Evolutionary conservation across 2,113 vertebrate species (phyloP).

Genomic region (Atherinomorus stipes): DNA sequence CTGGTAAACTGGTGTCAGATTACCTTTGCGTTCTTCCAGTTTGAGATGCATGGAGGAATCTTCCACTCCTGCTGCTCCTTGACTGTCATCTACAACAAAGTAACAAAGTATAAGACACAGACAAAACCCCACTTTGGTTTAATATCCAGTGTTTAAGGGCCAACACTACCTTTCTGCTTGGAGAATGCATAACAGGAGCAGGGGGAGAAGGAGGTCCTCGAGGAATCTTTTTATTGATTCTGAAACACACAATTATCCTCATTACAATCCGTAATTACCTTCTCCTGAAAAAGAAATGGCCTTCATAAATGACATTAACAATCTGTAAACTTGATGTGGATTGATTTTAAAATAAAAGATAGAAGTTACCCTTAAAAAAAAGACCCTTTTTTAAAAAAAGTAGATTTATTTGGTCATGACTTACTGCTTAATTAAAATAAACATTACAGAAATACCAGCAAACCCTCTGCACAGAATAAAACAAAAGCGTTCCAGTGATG

Average conservation of each 20-base stretch:
- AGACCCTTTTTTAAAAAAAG: too few species aligned
- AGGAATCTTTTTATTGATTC: constrained; percentile 99
- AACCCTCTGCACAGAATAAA: neutral
- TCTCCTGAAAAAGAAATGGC: neutral
- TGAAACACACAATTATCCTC: constrained; percentile 64
- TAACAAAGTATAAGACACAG: neutral
- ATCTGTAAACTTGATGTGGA: neutral
- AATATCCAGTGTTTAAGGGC: accelerated
- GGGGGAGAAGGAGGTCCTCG: constrained; percentile 96
- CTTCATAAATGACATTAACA: neutral
- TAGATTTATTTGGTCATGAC: too few species aligned
- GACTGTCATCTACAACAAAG: constrained; percentile 92
- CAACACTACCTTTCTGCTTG: constrained; percentile 93
- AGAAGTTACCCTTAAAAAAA: too few species aligned
- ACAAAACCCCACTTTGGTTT: neutral
- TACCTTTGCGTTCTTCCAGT: constrained; percentile 99
- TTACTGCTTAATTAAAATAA: neutral
- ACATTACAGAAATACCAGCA: neutral
- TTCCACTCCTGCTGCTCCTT: constrained; percentile 99
- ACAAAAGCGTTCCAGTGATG: neutral
- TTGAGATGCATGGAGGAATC: constrained; percentile 99
- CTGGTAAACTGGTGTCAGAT: neutral
- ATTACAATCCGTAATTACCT: neutral
- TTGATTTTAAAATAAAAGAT: too few species aligned
- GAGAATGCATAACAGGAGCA: constrained; percentile 98